Evolutionary conservation across 2,888 invertebrate genomes (phyloP), one percentile per base, ranked within the genome.

Genomic region (Andricus curvator): DNA sequence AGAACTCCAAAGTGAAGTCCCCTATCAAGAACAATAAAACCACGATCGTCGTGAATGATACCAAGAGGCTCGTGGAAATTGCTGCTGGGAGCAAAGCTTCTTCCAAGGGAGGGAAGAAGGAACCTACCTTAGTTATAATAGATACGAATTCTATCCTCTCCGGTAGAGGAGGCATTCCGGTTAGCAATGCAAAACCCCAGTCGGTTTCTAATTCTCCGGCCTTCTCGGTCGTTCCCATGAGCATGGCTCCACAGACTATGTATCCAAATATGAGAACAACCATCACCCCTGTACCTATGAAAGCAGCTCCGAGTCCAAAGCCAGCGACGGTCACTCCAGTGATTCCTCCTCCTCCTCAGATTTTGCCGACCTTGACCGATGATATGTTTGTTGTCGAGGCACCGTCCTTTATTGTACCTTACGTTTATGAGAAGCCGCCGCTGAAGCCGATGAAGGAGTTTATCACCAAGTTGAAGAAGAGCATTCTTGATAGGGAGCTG

Each of bases 321-420:
- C 87, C 87, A 17, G 86, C 86, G 1, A 84, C 86, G 22, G 84
- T 88, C 86, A 88, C 89, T 90, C 86, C 87, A 4, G 84, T 85
- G 13, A 79, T 80, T 22, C 77, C 78, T 64, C 81, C 82, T 13
- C 88, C 87, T 65, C 92, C 86, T 78, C 95, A 95, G 56, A 95
- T 97, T 84, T 92, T 98, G 86, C 97, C 97, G 0, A 96, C 97
- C 11, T 93, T 98, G 37, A 97, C 97, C 29, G 98, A 98, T 91
- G 97, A 98, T 88, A 98, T 98, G 96, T 98, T 96, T 92, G 97
- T 98, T 17, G 96, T 98, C 15, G 98, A 98, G 93, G 98, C 98
- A 44, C 98, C 98, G 9, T 98, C 97, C 33, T 98, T 98, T 90
- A 97, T 98, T 90, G 98, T 98, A 86, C 98, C 98, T 70, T 98